Evolutionary conservation across 1,140 invertebrate species (phyloP), one percentile per base, ranked within the genome.

Genomic region (Drepana arcuata): DNA sequence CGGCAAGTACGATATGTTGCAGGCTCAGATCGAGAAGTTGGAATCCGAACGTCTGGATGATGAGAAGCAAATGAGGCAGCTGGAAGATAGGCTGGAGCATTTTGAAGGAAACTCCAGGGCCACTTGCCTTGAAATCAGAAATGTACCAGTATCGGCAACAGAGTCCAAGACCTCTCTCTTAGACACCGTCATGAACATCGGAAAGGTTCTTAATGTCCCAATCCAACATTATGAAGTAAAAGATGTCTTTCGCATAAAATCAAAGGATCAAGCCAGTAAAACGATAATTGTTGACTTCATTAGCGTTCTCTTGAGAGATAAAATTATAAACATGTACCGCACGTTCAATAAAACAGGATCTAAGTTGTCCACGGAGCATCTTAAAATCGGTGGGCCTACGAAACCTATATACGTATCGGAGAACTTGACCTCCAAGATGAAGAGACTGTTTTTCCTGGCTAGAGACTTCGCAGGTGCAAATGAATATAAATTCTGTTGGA

Each of bases 51-150:
- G n/a, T n/a, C n/a, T n/a, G n/a, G n/a, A n/a, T n/a, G n/a, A n/a
- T n/a, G n/a, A n/a, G n/a, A n/a, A n/a, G n/a, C n/a, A n/a, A n/a
- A n/a, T n/a, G n/a, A n/a, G n/a, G n/a, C n/a, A n/a, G n/a, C 14
- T 51, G 2, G 42, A 51, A 39, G 25, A 39, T 14, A 51, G 34
- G 21, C 1, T 51, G 7, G 48, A 46, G 12, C 39, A 26, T 2
- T 30, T 33, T 14, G 39, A 51, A 28, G 33, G 42, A 6, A 27
- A 21, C 7, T 11, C 25, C 2, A 41, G 48, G n/a, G 38, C 42
- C 1, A 41, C 48, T 1, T 46, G 34, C 23, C 1, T 51, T 1
- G 48, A 51, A 40, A 35, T 51, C n/a, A 46, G 29, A 34, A 51
- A 45, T 36, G 31, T 51, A 1, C 48, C 48, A 2, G 11, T 21